These are phyloP conservation scores for Sebastes cheni DNA, from an alignment of 2,797 vertebrate species.

Conservation along the genomic window DNA sequence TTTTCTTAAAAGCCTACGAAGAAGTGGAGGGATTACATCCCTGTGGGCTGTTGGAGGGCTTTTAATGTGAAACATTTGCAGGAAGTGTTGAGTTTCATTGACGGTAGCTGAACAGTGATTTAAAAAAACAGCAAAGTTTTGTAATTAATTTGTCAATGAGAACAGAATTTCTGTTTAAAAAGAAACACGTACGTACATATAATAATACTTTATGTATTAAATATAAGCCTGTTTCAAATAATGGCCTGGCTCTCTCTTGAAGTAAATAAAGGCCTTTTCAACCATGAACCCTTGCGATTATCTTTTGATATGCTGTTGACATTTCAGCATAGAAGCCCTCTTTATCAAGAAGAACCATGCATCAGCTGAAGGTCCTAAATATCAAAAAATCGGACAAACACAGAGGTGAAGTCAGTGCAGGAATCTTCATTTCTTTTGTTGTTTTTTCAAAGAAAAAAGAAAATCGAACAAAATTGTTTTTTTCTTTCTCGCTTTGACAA, in stretches of 20 bases:
- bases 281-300: background rate
- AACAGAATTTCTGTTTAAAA: background rate
- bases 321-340: background rate
- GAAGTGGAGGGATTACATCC: background rate
- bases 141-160: background rate
- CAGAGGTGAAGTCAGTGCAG: background rate
- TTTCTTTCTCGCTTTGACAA: slow-evolving; percentile 14
- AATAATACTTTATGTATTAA: background rate
- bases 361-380: background rate
- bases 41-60: background rate
- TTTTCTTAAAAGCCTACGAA: background rate
- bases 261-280: background rate
- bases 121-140: background rate
- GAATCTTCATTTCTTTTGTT: slow-evolving; percentile 4
- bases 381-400: background rate
- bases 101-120: too few species aligned
- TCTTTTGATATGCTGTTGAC: background rate
- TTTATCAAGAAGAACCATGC: background rate
- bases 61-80: too few species aligned
- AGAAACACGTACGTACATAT: background rate
- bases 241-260: background rate
- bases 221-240: background rate
- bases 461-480: background rate
- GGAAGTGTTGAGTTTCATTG: too few species aligned
- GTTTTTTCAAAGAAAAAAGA: background rate